These are phyloP conservation scores for Lypha dubia DNA, from an alignment of 2,888 invertebrate species.

Conservation along the genomic window DNA sequence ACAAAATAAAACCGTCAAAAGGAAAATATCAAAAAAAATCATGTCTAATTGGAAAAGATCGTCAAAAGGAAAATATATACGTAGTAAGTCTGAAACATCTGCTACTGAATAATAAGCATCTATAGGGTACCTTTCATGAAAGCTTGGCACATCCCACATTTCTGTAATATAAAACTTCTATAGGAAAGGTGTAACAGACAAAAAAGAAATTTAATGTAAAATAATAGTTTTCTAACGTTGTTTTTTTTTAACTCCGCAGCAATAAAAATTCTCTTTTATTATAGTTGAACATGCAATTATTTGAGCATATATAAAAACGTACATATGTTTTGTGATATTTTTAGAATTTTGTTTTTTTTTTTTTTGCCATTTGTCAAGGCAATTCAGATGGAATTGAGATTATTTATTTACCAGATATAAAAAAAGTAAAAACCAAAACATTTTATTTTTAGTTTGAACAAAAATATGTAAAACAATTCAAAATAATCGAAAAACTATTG, in stretches of 20 bases:
- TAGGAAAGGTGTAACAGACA: neutral
- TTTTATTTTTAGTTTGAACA: conserved; percentile 1
- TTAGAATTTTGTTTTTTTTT: conserved; percentile 42
- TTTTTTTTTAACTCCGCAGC: neutral
- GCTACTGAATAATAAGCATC: too few species aligned
- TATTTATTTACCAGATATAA: conserved; percentile 2
- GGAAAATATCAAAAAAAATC: too few species aligned
- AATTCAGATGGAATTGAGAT: conserved; percentile 37
- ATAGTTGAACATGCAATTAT: conserved; percentile 42
- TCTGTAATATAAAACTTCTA: too few species aligned
- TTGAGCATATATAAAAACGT: too few species aligned
- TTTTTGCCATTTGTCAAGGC: neutral
- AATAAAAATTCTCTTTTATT: conserved; percentile 22
- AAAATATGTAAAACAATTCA: conserved; percentile 16
- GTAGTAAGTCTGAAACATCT: too few species aligned
- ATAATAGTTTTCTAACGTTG: neutral
- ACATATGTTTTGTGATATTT: conserved; percentile 18
- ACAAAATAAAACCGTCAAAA: too few species aligned
- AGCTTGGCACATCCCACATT: too few species aligned
- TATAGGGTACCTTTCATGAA: too few species aligned
- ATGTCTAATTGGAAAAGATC: too few species aligned
- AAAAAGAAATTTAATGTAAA: neutral
- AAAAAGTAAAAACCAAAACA: neutral
- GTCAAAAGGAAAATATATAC: too few species aligned
- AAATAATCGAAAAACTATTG: conserved; percentile 3